Evolutionary conservation across 2,888 invertebrate genomes (phyloP).

Genomic region (Eubasilissa splendida): DNA sequence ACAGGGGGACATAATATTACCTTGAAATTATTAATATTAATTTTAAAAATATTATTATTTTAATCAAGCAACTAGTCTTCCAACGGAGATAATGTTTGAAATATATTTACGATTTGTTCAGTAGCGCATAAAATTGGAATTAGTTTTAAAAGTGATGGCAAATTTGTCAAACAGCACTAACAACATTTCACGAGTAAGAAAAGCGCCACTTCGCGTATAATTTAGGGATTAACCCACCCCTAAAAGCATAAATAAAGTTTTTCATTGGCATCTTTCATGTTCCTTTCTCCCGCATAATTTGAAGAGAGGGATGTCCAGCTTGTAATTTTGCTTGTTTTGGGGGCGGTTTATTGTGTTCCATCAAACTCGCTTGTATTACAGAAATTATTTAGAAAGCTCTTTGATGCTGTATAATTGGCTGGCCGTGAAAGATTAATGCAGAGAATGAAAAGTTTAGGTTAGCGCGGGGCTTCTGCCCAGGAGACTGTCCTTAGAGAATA

Average conservation of each 20-base stretch:
- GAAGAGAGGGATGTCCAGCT: not conserved
- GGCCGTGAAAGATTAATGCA: conserved; percentile 3
- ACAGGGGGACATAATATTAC: too few species aligned
- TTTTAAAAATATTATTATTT: too few species aligned
- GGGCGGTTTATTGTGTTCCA: not conserved
- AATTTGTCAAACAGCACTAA: conserved; percentile 26
- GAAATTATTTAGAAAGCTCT: not conserved
- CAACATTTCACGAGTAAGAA: conserved; percentile 1
- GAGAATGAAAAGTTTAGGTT: not conserved
- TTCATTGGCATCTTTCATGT: conserved; percentile 4
- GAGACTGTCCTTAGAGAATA: not conserved
- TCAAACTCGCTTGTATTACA: not conserved
- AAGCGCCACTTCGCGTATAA: conserved; percentile 10
- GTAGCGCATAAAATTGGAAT: conserved; percentile 1
- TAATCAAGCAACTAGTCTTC: too few species aligned
- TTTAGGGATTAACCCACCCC: conserved; percentile 7
- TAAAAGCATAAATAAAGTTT: not conserved
- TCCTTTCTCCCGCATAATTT: not conserved
- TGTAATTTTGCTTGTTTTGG: not conserved
- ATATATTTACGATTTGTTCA: not conserved
- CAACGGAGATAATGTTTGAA: too few species aligned
- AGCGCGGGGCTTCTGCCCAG: not conserved
- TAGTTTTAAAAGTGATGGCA: not conserved
- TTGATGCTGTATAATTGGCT: not conserved
- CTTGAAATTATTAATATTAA: too few species aligned